Percentiles rank a stretch among this genome's conserved stretches.
These are phyloP conservation scores for Rhinolophus ferrumequinum DNA, from an alignment of 2,113 vertebrate genomes.

Conservation along the genomic window DNA sequence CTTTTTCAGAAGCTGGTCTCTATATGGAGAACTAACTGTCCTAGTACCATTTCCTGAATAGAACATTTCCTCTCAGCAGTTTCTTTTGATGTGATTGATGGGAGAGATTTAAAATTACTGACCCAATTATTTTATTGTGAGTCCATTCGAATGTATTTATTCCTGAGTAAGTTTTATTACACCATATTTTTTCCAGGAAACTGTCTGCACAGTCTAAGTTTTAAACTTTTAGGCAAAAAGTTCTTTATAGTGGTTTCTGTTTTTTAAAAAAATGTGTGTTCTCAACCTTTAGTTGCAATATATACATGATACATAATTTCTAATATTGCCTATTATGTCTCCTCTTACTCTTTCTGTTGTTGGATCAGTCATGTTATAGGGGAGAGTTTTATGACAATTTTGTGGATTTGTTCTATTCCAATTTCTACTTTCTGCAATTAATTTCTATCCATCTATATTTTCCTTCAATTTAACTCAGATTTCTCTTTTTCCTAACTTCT, in stretches of 20 bases:
- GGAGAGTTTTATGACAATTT: background rate
- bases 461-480: constrained; percentile 10
- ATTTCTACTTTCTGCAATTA: constrained; percentile 25
- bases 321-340: background rate
- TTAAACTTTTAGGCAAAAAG: background rate
- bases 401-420: background rate
- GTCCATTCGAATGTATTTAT: background rate
- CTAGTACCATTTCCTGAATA: background rate
- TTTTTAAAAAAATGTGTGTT: background rate
- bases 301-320: background rate
- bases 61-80: background rate
- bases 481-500: background rate
- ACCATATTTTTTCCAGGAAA: background rate
- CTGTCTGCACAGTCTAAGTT: background rate
- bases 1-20: background rate
- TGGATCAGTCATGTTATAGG: background rate
- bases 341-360: background rate
- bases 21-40: background rate
- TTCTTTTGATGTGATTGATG: background rate
- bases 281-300: background rate
- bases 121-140: constrained; percentile 25
- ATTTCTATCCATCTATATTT: background rate
- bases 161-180: background rate
- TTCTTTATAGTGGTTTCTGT: background rate
- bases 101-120: background rate